These are phyloP conservation scores for Carapus acus DNA, from an alignment of 2,797 vertebrate species.

Conservation along the genomic window DNA sequence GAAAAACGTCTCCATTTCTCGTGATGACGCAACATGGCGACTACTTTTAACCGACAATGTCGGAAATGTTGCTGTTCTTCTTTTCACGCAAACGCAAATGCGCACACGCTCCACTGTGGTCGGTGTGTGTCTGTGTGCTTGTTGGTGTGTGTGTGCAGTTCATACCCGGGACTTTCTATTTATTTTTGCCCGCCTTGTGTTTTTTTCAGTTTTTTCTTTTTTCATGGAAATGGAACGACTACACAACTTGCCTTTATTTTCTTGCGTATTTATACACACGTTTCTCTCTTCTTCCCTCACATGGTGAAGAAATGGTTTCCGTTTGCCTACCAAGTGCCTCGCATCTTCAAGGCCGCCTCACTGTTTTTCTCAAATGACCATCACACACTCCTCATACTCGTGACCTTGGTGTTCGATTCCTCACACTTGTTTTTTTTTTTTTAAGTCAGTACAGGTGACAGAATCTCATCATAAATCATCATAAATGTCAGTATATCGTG, in stretches of 20 bases:
- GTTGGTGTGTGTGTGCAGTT: conserved; percentile 51
- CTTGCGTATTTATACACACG: conserved; percentile 54
- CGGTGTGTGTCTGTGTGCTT: not conserved
- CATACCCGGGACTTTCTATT: conserved; percentile 58
- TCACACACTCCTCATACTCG: not conserved
- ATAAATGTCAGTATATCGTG: conserved; percentile 15
- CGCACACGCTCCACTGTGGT: too few relatives aligned
- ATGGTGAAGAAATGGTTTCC: conserved; percentile 15
- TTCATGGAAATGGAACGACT: conserved; percentile 50
- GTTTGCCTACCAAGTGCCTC: conserved; percentile 59
- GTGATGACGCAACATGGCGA: too few relatives aligned
- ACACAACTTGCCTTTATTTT: conserved; percentile 45
- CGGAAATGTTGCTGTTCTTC: too few relatives aligned
- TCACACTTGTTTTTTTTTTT: not conserved
- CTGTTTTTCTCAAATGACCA: conserved; percentile 8
- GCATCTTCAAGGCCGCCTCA: conserved; percentile 36
- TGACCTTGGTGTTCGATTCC: not conserved
- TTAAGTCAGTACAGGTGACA: too few relatives aligned
- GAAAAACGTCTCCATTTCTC: too few relatives aligned
- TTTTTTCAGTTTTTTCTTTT: conserved; percentile 50
- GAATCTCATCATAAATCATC: not conserved
- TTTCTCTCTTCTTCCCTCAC: conserved; percentile 42
- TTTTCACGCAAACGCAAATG: too few relatives aligned
- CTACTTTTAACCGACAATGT: too few relatives aligned
- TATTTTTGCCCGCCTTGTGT: conserved; percentile 66